A percentile compares a stretch with the other conserved stretches of the same genome.
These are phyloP conservation scores for Callyntrura sp. DNA, from an alignment of 2,888 invertebrate species.

Conservation along the genomic window DNA sequence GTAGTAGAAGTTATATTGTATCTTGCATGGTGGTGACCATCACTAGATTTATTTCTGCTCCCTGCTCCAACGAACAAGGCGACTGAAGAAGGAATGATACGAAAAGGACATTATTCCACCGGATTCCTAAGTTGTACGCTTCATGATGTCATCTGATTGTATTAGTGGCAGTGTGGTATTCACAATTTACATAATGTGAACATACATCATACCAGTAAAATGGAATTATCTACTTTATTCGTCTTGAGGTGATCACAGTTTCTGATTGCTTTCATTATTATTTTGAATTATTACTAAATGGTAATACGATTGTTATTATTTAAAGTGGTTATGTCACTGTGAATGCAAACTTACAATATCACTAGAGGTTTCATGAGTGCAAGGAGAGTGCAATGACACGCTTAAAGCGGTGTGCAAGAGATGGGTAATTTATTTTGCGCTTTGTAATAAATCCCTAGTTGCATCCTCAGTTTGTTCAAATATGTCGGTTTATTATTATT, in stretches of 20 bases:
- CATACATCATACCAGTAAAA: constrained; percentile 30
- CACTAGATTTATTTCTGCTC: constrained; percentile 33
- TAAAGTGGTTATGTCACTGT: not conserved
- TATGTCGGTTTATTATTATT: no score
- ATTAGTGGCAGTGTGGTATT: not conserved
- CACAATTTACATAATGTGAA: constrained; percentile 31
- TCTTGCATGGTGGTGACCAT: constrained; percentile 41
- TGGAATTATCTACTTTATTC: constrained; percentile 27
- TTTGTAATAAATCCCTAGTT: no score
- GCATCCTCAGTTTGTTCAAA: no score
- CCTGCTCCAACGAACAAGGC: not conserved
- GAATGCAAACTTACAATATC: no score
- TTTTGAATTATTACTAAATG: constrained; percentile 28
- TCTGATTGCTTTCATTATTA: constrained; percentile 69
- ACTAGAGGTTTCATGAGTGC: not conserved
- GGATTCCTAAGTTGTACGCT: constrained; percentile 1
- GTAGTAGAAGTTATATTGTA: no score
- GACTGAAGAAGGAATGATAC: not conserved
- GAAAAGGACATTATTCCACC: not conserved
- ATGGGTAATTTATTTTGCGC: no score
- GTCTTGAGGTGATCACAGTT: constrained; percentile 33
- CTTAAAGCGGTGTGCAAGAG: no score
- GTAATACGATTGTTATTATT: not conserved
- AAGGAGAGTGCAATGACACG: constrained; percentile 56
- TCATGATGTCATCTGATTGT: constrained; percentile 15